These are phyloP conservation scores for Sebastes alutus DNA, from an alignment of 2,797 vertebrate genomes.

Conservation along the genomic window DNA sequence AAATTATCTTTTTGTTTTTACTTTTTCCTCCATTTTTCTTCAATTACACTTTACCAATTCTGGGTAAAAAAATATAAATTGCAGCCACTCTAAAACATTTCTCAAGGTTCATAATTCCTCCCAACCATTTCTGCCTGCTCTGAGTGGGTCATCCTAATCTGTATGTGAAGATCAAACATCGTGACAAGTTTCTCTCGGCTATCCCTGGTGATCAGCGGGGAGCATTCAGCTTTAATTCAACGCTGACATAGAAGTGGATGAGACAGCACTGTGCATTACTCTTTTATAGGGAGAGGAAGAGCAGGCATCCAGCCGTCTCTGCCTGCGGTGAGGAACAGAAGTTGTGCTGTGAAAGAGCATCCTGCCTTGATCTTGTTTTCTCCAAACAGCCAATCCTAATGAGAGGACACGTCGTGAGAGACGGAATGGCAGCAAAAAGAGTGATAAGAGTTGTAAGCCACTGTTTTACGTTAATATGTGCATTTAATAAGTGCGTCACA, in stretches of 20 bases:
- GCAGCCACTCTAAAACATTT: not conserved
- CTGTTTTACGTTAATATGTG: not conserved
- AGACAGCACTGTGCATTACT: slow-evolving; percentile 21
- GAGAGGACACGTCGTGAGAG: not conserved
- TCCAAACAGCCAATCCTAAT: slow-evolving; percentile 2
- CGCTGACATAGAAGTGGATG: slow-evolving; percentile 1
- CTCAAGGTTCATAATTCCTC: not conserved
- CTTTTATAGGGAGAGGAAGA: slow-evolving; percentile 32
- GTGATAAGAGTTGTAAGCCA: not conserved
- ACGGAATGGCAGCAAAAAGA: not conserved
- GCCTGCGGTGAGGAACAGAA: slow-evolving; percentile 28
- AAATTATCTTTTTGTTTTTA: not conserved
- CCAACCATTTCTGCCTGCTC: not conserved
- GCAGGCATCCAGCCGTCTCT: slow-evolving; percentile 18
- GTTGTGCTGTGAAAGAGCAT: slow-evolving; percentile 18
- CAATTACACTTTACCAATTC: not conserved
- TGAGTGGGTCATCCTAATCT: not conserved
- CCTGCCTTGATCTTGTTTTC: slow-evolving; percentile 33
- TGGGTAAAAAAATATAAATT: not conserved
- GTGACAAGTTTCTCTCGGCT: slow-evolving; percentile 21
- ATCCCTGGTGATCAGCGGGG: slow-evolving; percentile 4
- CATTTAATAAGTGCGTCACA: not conserved
- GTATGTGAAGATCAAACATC: slow-evolving; percentile 35
- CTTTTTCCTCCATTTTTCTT: not conserved
- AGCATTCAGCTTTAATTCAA: slow-evolving; percentile 48